Evolutionary conservation across 35 echinoderm and acorn worm species (phyloP).

Genomic region (Apostichopus japonicus): DNA sequence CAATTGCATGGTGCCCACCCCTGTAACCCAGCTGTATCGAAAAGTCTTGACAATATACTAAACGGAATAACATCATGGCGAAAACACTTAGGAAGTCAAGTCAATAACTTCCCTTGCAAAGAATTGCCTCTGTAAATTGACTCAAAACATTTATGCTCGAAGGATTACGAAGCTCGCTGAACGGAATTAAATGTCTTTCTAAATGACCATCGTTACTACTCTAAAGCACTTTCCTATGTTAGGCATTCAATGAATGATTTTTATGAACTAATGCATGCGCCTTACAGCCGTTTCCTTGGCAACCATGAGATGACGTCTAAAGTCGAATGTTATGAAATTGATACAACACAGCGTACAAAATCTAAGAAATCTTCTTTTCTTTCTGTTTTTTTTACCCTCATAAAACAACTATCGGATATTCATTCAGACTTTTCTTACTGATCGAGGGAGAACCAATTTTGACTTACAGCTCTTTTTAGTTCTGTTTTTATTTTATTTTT

Average conservation of each 20-base stretch:
- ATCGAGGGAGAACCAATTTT: background rate
- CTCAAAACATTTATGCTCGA: background rate
- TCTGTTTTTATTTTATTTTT: background rate
- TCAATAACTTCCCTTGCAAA: no score
- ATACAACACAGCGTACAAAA: background rate
- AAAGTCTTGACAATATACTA: no score
- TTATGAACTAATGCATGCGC: background rate
- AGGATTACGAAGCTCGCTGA: background rate
- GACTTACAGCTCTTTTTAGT: background rate
- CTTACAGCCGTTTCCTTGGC: background rate
- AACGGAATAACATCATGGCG: no score
- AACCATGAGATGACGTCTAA: background rate
- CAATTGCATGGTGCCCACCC: no score
- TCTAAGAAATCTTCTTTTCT: no score
- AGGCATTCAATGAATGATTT: background rate
- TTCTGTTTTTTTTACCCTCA: background rate
- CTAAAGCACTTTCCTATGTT: no score
- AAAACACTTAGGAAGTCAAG: no score
- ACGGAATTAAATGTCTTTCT: background rate
- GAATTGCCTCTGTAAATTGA: background rate
- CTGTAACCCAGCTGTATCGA: no score
- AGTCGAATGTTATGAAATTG: background rate
- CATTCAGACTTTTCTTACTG: background rate
- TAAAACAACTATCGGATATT: background rate
- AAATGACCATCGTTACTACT: background rate